Evolutionary conservation across 2,113 vertebrate species (phyloP), one percentile per base, ranked within the genome.

Genomic region (Oncorhynchus gorbuscha): DNA sequence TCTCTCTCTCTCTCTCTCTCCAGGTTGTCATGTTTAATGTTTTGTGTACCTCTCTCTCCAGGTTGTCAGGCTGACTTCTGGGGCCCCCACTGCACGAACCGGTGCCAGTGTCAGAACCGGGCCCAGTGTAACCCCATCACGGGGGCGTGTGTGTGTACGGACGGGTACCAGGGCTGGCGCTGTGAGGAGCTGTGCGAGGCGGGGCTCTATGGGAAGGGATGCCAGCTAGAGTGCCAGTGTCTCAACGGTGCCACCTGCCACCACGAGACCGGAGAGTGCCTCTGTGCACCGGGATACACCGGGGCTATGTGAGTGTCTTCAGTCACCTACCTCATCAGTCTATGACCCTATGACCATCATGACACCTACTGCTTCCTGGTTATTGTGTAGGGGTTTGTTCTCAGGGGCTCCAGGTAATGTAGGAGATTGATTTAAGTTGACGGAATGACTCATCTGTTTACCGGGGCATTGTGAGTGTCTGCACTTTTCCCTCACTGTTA

Each of bases 121-220:
- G 97, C 96, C 18, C 94, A 96, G 71, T 98, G 97, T 70, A 98
- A 98, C 90, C 97, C 97, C 59, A 98, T 98, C 85, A 97, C 97
- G 0, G 97, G 97, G 0, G 96, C 97, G 85, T 98, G 97, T 4
- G 96, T 98, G 69, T 98, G 97, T 26, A 94, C 96, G 0, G 94
- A 95, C 0, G 97, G 96, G n/a, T 98, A 90, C 91, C 94, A 91
- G 20, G 97, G 97, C 7, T 98, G 97, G 97, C 95, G 97, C 78
- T 98, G 97, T 0, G 96, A 98, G 83, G 96, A 97, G 84, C 84
- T 92, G 72, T 98, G 96, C 0, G 87, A 95, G 0, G 82, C 92
- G 0, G 89, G 90, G 35, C 92, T 89, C 81, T 97, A 96, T 0
- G 97, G 96, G 72, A 97, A 97, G 71, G 94, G 92, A 90, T 98